Base-by-base conservation (phyloP, 2,113 vertebrate genomes). In the Nothobranchius furzeri region DNA sequence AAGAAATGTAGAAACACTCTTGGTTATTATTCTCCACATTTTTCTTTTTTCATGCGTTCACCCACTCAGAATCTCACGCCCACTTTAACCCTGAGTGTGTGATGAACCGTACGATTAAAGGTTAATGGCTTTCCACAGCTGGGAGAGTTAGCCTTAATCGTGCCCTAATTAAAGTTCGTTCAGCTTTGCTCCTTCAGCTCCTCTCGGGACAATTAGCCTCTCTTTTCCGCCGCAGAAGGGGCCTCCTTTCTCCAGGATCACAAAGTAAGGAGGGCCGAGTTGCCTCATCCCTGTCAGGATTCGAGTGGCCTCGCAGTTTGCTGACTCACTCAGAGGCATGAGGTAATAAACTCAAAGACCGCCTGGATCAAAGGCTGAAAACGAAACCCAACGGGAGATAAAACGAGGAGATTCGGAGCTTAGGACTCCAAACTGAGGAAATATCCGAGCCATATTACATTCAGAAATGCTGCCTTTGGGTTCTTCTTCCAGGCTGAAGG, bases 71-170 rank as follows among this genome's bases (percentile, higher is more conserved):
- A 48, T 37, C 60, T 17, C 67, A 42, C 53, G 9, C 52, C 25
- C 65, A 30, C 64, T 14, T 54, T 12, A 37, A 57, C 60, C 64
- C 71, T 71, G 2, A 61, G 67, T 62, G 76, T 64, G 58, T 61
- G 71, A 78, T 86, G 84, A 83, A 86, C 86, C 74, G 64, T 75
- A 56, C 54, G 30, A 76, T 84, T 76, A 79, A 81, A 86, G 88
- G 86, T 86, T 89, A 88, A 88, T 87, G 64, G 70, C 78, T 85
- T 84, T 83, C 72, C 68, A 79, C 82, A 82, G 78, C 80, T 80
- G 85, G 68, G 71, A 80, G 71, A 83, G 48, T 74, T 70, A 11
- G 63, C 72, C 71, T 15, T 85, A 78, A 87, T 81, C 77, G 63
- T 51, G 52, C 64, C 60, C 86, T 88, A 88, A 89, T 89, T 87